Conservation (phyloP, 2,888 invertebrate species). For the Cerastoderma edule region DNA sequence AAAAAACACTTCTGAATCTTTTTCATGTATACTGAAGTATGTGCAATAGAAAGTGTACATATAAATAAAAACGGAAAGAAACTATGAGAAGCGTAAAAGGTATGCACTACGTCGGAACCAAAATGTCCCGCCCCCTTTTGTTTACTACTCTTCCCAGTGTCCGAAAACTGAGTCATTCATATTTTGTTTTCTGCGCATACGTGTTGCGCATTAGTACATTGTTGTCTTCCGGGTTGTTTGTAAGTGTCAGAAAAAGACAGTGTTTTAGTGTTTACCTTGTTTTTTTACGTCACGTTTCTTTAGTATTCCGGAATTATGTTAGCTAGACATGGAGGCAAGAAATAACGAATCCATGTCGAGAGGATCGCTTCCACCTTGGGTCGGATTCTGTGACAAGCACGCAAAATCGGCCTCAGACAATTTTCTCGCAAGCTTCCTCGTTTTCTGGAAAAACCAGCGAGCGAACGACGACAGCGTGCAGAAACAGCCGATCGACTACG, state of each 20-base stretch:
- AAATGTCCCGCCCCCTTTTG: too few relatives aligned
- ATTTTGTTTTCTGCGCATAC: too few relatives aligned
- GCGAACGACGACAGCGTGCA: constrained; percentile 79
- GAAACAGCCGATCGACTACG: constrained; percentile 91
- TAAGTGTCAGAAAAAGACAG: constrained; percentile 10
- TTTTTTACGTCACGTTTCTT: background rate
- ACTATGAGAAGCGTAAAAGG: too few relatives aligned
- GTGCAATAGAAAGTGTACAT: too few relatives aligned
- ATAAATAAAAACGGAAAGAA: too few relatives aligned
- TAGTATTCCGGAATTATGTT: constrained; percentile 5
- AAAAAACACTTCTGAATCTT: too few relatives aligned
- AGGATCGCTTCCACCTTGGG: constrained; percentile 54
- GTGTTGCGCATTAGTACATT: constrained; percentile 20
- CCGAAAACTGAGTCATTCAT: too few relatives aligned
- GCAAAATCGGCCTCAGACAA: constrained; percentile 93
- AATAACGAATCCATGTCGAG: constrained; percentile 42
- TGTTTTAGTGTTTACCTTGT: background rate
- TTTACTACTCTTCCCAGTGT: too few relatives aligned
- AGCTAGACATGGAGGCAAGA: constrained; percentile 39
- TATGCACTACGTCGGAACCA: too few relatives aligned
- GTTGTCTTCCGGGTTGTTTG: constrained; percentile 27
- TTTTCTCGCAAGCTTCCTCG: constrained; percentile 93
- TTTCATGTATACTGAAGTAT: too few relatives aligned
- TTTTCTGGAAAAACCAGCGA: constrained; percentile 79
- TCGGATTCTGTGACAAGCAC: constrained; percentile 85